phyloP scores from a whole-genome alignment of 2,888 invertebrate genomes.

The Chydorus sphaericus region DNA sequence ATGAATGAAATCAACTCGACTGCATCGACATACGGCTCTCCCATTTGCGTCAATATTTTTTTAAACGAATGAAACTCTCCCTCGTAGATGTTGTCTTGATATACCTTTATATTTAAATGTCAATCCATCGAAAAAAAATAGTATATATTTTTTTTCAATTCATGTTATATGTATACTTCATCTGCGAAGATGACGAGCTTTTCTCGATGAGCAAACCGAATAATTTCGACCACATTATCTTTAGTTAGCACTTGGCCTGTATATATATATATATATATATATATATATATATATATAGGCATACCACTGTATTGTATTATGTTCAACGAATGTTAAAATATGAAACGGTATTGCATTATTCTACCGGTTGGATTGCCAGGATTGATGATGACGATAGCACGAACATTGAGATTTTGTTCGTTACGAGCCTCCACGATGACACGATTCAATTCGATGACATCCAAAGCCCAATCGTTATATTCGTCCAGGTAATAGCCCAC shows the following conservation, averaged over 20 bases:
- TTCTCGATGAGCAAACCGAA: slow-evolving; percentile 80
- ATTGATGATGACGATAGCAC: slow-evolving; percentile 87
- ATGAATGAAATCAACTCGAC: slow-evolving; percentile 91
- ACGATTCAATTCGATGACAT: slow-evolving; percentile 61
- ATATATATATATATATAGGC: too few relatives aligned
- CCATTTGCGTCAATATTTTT: slow-evolving; percentile 81
- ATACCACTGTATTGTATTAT: too few relatives aligned
- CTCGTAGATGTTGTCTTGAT: slow-evolving; percentile 93
- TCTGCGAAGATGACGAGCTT: slow-evolving; percentile 77
- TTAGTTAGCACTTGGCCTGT: slow-evolving; percentile 65
- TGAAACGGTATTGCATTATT: too few relatives aligned
- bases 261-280: too few relatives aligned
- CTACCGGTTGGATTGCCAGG: slow-evolving; percentile 99
- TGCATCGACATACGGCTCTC: slow-evolving; percentile 52
- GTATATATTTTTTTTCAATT: too few relatives aligned
- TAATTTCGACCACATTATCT: slow-evolving; percentile 75
- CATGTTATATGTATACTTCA: too few relatives aligned
- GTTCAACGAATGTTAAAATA: too few relatives aligned
- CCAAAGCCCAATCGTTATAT: slow-evolving; percentile 68
- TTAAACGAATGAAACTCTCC: slow-evolving; percentile 89
- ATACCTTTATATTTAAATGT: slow-evolving; percentile 37
- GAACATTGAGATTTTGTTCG: slow-evolving; percentile 48
- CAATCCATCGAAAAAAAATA: neutral
- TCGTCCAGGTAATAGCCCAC: slow-evolving; percentile 86
- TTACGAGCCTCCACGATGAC: slow-evolving; percentile 46